Evolutionary conservation across 1,140 invertebrate species (phyloP).

Genomic region (Arctopsyche grandis): DNA sequence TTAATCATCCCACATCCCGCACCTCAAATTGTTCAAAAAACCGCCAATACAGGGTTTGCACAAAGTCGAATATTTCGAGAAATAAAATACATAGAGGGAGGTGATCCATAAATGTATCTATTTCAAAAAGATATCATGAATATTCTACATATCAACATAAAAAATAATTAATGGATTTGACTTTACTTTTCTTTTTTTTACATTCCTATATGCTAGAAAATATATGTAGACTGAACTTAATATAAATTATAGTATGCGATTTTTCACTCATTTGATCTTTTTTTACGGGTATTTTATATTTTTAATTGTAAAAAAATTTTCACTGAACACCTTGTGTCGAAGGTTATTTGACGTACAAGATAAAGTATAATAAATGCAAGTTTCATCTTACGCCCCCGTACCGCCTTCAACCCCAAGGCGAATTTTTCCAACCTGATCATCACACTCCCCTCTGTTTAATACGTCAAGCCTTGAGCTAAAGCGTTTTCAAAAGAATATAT

Average conservation of each 20-base stretch:
- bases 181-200: too few species aligned
- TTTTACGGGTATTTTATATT: too few species aligned
- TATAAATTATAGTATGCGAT: too few species aligned
- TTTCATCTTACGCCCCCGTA: neutral
- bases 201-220: too few species aligned
- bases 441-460: neutral
- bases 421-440: constrained; percentile 10
- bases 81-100: neutral
- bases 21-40: neutral
- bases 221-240: too few species aligned
- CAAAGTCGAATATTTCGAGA: neutral
- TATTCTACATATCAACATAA: too few species aligned
- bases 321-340: neutral
- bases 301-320: neutral
- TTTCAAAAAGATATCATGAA: too few species aligned
- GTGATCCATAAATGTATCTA: neutral
- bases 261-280: too few species aligned
- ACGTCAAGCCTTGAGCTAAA: constrained; percentile 14
- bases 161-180: too few species aligned
- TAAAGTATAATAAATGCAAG: constrained; percentile 11
- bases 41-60: neutral
- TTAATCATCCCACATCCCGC: constrained; percentile 31
- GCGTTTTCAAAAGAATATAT: neutral
- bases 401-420: constrained; percentile 11
- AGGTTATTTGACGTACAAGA: neutral